Evolutionary conservation across 1,140 invertebrate species (phyloP).

Genomic region (Drosophila triauraria): DNA sequence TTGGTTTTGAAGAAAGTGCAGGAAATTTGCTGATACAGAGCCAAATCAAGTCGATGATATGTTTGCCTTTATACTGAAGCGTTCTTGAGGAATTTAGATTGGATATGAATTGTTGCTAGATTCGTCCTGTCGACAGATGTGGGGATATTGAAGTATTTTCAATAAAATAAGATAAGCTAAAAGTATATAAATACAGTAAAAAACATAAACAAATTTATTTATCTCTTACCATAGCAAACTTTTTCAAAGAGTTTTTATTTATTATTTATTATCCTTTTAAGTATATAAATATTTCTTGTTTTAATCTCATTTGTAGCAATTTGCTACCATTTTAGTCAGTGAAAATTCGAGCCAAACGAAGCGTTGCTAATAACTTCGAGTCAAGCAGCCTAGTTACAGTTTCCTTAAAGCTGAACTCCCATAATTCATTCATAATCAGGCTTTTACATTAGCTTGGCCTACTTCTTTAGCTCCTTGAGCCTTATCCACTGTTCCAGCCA

Average conservation of each 20-base stretch:
- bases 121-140: no score
- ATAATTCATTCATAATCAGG: constrained; percentile 4
- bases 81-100: neutral
- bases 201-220: no score
- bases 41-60: constrained; percentile 5
- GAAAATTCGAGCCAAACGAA: neutral
- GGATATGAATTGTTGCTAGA: neutral
- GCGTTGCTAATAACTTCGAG: neutral
- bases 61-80: neutral
- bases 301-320: no score
- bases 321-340: no score
- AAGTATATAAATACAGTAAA: no score
- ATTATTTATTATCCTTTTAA: no score
- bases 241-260: no score
- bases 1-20: constrained; percentile 11
- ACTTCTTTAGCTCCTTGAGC: neutral
- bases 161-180: no score
- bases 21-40: constrained; percentile 29
- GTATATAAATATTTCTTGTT: no score
- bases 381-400: neutral
- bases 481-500: neutral
- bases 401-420: neutral
- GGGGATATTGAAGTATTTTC: no score
- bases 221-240: no score
- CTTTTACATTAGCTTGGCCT: neutral